Conservation (phyloP, 2,113 vertebrate genomes). For the Notarius quadriscutis region DNA sequence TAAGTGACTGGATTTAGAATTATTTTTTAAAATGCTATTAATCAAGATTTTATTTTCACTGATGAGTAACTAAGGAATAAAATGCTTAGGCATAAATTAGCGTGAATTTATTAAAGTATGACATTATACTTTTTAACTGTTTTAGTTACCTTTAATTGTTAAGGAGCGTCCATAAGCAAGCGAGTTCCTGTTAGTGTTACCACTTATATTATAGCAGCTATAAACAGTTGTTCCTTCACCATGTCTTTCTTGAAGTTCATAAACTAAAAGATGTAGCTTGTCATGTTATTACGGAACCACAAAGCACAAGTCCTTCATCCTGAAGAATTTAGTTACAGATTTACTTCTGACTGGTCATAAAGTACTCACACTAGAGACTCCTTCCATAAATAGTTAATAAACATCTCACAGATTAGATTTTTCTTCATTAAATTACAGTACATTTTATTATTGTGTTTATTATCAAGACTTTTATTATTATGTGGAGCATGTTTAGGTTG, state of each 20-base stretch:
- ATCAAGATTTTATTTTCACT: neutral
- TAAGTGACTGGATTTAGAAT: conserved; percentile 3
- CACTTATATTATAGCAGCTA: neutral
- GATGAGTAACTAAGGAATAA: neutral
- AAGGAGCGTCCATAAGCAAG: neutral
- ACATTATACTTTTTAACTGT: neutral
- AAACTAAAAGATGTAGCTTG: neutral
- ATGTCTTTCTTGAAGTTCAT: neutral
- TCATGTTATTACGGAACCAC: neutral
- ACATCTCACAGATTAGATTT: neutral
- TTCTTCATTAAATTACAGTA: neutral
- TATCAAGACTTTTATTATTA: neutral
- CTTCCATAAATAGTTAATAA: neutral
- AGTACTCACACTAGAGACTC: too few species aligned
- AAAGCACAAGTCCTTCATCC: neutral
- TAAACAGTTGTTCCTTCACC: neutral
- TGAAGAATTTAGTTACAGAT: neutral
- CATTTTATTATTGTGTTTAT: neutral
- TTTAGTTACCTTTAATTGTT: neutral
- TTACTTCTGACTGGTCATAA: too few species aligned
- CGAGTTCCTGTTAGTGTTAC: neutral
- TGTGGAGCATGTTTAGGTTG: too few species aligned
- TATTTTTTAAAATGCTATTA: neutral
- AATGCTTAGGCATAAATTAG: neutral
- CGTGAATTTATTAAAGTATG: too few species aligned